Conservation (phyloP, 2,797 vertebrate genomes). For the Synanceia verrucosa region DNA sequence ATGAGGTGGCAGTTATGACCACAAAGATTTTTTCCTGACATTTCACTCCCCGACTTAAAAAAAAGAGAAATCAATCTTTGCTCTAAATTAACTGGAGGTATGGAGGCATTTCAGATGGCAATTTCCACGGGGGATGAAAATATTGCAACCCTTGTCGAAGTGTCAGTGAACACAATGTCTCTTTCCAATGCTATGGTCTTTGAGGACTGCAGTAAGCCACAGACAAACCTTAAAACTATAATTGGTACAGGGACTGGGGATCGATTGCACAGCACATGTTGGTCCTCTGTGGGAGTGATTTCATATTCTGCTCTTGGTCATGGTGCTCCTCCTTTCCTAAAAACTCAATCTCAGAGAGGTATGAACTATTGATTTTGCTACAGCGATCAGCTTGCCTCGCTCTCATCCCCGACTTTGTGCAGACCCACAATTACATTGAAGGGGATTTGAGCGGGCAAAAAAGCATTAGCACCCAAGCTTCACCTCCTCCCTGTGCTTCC, state of each 20-base stretch:
- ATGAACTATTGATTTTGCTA: conserved; percentile 82
- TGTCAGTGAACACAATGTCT: conserved; percentile 74
- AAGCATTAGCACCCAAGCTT: conserved; percentile 53
- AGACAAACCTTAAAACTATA: conserved; percentile 76
- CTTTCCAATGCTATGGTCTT: conserved; percentile 72
- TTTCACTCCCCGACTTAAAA: conserved; percentile 21
- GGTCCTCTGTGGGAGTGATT: conserved; percentile 66
- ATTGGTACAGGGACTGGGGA: conserved; percentile 74
- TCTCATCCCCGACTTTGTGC: conserved; percentile 65
- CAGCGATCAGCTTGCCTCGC: conserved; percentile 63
- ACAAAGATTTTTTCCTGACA: conserved; percentile 16
- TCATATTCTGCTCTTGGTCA: conserved; percentile 78
- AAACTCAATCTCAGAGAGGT: conserved; percentile 81
- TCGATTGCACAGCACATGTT: conserved; percentile 60
- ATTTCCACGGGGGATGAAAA: conserved; percentile 64
- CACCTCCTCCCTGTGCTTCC: conserved; percentile 54
- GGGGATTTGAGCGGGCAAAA: conserved; percentile 64
- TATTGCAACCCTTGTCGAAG: conserved; percentile 64
- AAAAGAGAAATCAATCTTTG: conserved; percentile 55
- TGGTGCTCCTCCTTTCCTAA: conserved; percentile 74
- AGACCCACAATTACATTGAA: conserved; percentile 68
- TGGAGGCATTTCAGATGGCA: conserved; percentile 62
- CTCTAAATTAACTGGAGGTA: conserved; percentile 61
- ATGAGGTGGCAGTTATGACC: conserved; percentile 10
- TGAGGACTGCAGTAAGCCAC: conserved; percentile 68